Percentiles rank a stretch among this genome's conserved stretches.
Evolutionary conservation across 1,140 invertebrate species (phyloP).

Genomic region (Homarus americanus): DNA sequence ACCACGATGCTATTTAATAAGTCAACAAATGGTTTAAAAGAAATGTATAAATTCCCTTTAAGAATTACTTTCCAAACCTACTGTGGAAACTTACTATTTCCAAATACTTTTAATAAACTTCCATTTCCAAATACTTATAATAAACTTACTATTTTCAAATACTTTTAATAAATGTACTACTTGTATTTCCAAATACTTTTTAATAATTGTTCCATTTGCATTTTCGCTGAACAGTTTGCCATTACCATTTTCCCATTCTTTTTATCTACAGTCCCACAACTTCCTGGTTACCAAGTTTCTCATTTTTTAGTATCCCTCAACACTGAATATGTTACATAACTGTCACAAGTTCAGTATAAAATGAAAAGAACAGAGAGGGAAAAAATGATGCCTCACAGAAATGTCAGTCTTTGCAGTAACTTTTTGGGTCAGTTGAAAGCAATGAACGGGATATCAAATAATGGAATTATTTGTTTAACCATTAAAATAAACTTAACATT

Average conservation of each 20-base stretch:
- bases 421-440: slow-evolving; percentile 12
- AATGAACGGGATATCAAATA: background rate
- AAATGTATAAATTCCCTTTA: too few relatives aligned
- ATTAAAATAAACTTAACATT: slow-evolving; percentile 16
- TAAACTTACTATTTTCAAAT: background rate
- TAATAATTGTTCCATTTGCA: background rate
- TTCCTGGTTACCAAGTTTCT: background rate
- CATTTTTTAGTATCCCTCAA: background rate
- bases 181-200: background rate
- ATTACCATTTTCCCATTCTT: background rate
- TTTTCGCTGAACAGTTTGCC: background rate
- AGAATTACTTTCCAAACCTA: background rate
- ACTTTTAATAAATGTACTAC: too few relatives aligned
- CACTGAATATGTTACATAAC: background rate
- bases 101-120: background rate
- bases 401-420: slow-evolving; percentile 18
- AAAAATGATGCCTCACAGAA: background rate
- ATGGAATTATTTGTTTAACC: background rate
- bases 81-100: background rate
- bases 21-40: too few relatives aligned
- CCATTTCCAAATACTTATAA: background rate
- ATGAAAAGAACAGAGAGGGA: background rate
- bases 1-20: too few relatives aligned
- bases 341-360: background rate
- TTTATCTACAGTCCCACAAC: background rate